Percentiles rank a stretch among this genome's conserved stretches.
phyloP scores from a whole-genome alignment of 2,888 invertebrate species.

The Teleogryllus oceanicus region DNA sequence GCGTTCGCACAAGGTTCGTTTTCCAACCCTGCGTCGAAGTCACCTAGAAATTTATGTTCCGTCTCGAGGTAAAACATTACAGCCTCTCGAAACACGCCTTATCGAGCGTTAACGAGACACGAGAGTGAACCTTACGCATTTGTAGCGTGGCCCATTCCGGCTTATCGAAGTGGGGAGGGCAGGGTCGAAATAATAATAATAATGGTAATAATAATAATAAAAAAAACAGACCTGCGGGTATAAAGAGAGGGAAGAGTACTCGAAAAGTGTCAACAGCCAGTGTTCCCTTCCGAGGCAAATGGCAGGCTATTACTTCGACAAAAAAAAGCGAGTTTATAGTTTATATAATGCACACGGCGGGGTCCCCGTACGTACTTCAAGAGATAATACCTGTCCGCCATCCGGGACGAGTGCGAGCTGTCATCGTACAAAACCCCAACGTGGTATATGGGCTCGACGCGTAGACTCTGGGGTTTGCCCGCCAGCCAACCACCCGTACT shows the following conservation, averaged over 20 bases:
- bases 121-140: neutral
- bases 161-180: neutral
- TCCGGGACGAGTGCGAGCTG: neutral
- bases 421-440: neutral
- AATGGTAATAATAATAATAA: neutral
- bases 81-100: neutral
- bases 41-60: neutral
- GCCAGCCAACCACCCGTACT: neutral
- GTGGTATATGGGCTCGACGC: slow-evolving; percentile 6
- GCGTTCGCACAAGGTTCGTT: neutral
- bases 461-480: neutral
- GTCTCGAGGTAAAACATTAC: neutral
- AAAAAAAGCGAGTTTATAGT: neutral
- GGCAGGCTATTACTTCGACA: neutral
- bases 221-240: neutral
- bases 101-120: neutral
- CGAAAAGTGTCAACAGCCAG: neutral
- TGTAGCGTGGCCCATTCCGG: neutral
- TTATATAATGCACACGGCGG: neutral
- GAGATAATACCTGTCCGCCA: neutral
- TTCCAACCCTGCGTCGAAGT: neutral
- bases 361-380: neutral
- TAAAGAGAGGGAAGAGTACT: neutral
- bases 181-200: neutral
- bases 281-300: neutral